A percentile compares a stretch with the other conserved stretches of the same genome.
phyloP scores from a whole-genome alignment of 2,888 invertebrate genomes.

The Dilophus febrilis region DNA sequence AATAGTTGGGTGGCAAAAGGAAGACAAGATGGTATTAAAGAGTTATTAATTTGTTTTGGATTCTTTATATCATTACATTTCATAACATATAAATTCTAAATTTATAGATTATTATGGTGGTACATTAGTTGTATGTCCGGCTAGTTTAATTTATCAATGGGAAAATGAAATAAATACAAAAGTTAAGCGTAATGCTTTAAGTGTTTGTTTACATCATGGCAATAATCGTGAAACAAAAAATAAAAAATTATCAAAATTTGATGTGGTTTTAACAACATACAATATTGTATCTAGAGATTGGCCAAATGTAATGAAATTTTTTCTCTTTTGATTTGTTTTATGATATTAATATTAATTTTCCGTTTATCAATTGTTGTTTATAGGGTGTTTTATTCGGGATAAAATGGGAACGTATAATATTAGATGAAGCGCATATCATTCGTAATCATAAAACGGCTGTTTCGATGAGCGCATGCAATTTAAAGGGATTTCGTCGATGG shows the following conservation, averaged over 20 bases:
- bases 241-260: slow-evolving; percentile 45
- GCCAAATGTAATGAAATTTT: slow-evolving; percentile 29
- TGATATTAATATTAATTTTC: neutral
- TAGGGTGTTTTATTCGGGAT: slow-evolving; percentile 47
- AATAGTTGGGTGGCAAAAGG: slow-evolving; percentile 22
- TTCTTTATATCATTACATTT: too few species aligned
- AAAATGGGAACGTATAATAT: slow-evolving; percentile 68
- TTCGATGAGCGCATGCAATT: slow-evolving; percentile 48
- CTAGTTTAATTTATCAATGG: slow-evolving; percentile 85
- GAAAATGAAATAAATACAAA: slow-evolving; percentile 54
- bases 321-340: neutral
- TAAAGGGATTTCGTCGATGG: slow-evolving; percentile 53
- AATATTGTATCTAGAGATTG: slow-evolving; percentile 47
- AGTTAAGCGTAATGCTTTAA: slow-evolving; percentile 40
- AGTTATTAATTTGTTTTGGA: neutral
- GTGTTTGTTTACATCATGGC: slow-evolving; percentile 66
- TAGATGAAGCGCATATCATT: slow-evolving; percentile 89
- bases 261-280: slow-evolving; percentile 84
- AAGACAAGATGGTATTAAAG: slow-evolving; percentile 18
- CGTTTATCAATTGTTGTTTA: slow-evolving; percentile 13
- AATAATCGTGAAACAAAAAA: slow-evolving; percentile 46
- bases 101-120: slow-evolving; percentile 39
- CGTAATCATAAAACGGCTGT: slow-evolving; percentile 72
- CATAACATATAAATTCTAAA: neutral
- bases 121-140: slow-evolving; percentile 83